Percentiles rank a stretch among this genome's conserved stretches.
These are phyloP conservation scores for Nomada lathburiana DNA, from an alignment of 2,888 invertebrate genomes.

Conservation along the genomic window DNA sequence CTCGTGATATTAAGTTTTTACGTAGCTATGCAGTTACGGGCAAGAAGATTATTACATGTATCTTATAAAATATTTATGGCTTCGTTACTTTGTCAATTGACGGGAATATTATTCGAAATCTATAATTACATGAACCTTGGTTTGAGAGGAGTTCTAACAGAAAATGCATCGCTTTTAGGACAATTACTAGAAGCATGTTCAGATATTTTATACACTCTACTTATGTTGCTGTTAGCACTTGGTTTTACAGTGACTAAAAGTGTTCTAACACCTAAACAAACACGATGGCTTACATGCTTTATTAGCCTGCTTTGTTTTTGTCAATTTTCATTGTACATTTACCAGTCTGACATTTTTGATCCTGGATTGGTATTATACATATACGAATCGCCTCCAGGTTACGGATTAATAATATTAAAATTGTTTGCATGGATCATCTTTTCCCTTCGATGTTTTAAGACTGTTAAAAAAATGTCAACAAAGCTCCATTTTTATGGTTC, in stretches of 20 bases:
- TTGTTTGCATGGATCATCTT: slow-evolving; percentile 94
- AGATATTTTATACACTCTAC: slow-evolving; percentile 90
- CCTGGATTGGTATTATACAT: slow-evolving; percentile 95
- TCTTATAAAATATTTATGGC: slow-evolving; percentile 94
- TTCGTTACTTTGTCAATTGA: slow-evolving; percentile 89
- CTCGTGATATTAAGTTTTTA: slow-evolving; percentile 90
- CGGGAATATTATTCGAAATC: slow-evolving; percentile 89
- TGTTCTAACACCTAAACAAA: slow-evolving; percentile 89
- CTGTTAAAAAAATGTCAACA: slow-evolving; percentile 72
- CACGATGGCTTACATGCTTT: slow-evolving; percentile 92
- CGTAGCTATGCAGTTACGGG: slow-evolving; percentile 91
- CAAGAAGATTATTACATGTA: slow-evolving; percentile 92
- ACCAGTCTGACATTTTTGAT: slow-evolving; percentile 94
- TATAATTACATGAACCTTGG: slow-evolving; percentile 92
- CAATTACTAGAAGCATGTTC: slow-evolving; percentile 90
- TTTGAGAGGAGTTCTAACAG: slow-evolving; percentile 88
- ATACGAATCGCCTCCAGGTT: slow-evolving; percentile 96
- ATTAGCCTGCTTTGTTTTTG: slow-evolving; percentile 91
- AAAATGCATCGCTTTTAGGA: slow-evolving; percentile 85
- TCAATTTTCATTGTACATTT: slow-evolving; percentile 91
- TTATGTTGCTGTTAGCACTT: slow-evolving; percentile 93
- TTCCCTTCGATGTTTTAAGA: slow-evolving; percentile 83
- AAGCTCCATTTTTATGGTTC: slow-evolving; percentile 79
- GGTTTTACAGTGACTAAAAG: slow-evolving; percentile 96
- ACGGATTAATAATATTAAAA: slow-evolving; percentile 91